Evolutionary conservation across 53 echinoderm and acorn worm genomes (phyloP).

Genomic region (Patiria pectinifera): DNA sequence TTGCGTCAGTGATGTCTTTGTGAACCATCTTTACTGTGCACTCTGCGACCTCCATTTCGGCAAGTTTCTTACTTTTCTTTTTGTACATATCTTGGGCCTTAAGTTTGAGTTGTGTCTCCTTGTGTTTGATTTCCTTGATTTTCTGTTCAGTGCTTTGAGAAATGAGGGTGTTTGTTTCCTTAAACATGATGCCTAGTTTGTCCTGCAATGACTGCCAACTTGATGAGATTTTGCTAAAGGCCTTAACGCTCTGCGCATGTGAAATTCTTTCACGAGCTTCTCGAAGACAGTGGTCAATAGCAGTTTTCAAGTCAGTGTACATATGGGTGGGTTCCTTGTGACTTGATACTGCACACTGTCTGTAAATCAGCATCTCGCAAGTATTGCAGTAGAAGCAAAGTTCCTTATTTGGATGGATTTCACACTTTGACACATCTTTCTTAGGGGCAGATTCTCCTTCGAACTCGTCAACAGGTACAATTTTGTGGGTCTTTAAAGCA

Average conservation of each 20-base stretch:
- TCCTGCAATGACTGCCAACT: neutral
- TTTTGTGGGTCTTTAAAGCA: constrained; percentile 10
- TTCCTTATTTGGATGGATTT: neutral
- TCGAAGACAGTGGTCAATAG: neutral
- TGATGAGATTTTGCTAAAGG: too few species aligned
- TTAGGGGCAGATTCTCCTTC: neutral
- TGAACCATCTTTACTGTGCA: neutral
- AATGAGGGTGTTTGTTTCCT: neutral
- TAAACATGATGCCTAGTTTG: neutral
- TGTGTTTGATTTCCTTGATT: neutral
- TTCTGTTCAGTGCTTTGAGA: neutral
- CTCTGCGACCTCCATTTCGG: neutral
- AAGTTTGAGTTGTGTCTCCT: neutral
- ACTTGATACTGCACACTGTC: neutral
- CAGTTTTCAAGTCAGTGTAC: neutral
- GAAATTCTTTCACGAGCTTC: neutral
- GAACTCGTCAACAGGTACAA: neutral
- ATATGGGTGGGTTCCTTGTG: neutral
- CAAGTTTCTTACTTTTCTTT: neutral
- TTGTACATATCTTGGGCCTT: neutral
- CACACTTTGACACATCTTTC: neutral
- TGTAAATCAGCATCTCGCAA: neutral
- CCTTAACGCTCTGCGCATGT: too few species aligned
- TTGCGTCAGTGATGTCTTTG: neutral
- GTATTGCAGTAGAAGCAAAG: constrained; percentile 15